Conservation (phyloP, 2,113 vertebrate species). For the Malurus alboscapulatus region DNA sequence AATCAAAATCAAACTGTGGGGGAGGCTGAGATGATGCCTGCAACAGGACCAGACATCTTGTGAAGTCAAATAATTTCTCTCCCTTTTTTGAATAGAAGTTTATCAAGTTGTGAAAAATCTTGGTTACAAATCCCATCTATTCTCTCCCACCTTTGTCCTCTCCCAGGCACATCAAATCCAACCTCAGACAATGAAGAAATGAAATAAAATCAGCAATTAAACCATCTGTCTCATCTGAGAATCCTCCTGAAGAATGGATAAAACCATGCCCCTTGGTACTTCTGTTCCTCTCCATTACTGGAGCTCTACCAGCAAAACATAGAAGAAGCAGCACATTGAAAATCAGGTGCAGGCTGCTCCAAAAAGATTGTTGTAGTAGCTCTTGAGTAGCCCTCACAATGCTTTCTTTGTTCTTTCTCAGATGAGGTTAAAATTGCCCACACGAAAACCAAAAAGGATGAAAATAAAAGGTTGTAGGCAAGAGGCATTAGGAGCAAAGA, state of each 20-base stretch:
- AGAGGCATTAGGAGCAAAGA: background rate
- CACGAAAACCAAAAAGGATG: background rate
- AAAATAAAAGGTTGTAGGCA: background rate
- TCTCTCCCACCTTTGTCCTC: background rate
- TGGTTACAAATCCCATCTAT: background rate
- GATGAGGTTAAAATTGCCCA: background rate
- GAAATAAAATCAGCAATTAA: background rate
- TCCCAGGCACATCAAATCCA: background rate
- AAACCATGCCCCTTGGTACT: background rate
- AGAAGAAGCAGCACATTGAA: background rate
- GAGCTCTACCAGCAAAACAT: background rate
- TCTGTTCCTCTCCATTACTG: background rate
- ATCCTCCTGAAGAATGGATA: background rate
- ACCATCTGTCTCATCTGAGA: background rate
- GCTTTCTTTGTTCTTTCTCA: background rate
- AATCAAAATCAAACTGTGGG: background rate
- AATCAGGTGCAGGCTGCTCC: background rate
- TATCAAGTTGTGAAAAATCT: background rate
- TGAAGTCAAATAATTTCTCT: background rate
- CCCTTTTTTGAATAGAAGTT: background rate
- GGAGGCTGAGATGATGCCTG: background rate
- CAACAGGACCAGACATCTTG: background rate
- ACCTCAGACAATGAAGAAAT: background rate
- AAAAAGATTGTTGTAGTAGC: background rate
- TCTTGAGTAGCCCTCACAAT: background rate